Evolutionary conservation across 2,797 vertebrate species (phyloP).

Genomic region (Crocidura indochinensis): DNA sequence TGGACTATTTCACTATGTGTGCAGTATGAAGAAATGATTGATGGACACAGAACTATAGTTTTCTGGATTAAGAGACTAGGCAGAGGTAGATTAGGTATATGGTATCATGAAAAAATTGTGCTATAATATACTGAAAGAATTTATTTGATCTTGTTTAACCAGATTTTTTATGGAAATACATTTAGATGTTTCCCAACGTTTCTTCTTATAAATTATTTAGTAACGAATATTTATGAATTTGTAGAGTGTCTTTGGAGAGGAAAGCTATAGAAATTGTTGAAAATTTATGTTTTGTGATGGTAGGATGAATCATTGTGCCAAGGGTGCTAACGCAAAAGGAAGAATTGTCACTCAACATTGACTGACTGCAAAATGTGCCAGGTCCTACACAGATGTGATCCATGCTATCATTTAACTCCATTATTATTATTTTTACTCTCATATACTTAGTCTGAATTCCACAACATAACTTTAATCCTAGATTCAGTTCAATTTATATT

Average conservation of each 20-base stretch:
- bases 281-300: constrained; percentile 2
- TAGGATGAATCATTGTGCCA: not conserved
- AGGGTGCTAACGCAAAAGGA: constrained; percentile 34
- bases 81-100: too few species aligned
- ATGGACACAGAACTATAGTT: too few species aligned
- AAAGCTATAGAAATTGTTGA: not conserved
- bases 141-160: not conserved
- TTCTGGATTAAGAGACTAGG: too few species aligned
- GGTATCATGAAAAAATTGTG: too few species aligned
- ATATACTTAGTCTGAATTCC: too few species aligned
- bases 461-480: too few species aligned
- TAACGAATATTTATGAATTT: constrained; percentile 35
- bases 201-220: not conserved
- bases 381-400: not conserved
- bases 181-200: constrained; percentile 3
- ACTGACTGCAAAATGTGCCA: not conserved
- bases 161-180: not conserved
- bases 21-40: too few species aligned
- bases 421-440: too few species aligned
- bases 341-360: not conserved
- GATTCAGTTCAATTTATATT: too few species aligned
- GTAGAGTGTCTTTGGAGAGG: not conserved
- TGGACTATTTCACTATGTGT: too few species aligned
- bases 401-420: not conserved
- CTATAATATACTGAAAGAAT: not conserved